Conservation (phyloP, 1,140 invertebrate species). For the Trichoplusia ni region DNA sequence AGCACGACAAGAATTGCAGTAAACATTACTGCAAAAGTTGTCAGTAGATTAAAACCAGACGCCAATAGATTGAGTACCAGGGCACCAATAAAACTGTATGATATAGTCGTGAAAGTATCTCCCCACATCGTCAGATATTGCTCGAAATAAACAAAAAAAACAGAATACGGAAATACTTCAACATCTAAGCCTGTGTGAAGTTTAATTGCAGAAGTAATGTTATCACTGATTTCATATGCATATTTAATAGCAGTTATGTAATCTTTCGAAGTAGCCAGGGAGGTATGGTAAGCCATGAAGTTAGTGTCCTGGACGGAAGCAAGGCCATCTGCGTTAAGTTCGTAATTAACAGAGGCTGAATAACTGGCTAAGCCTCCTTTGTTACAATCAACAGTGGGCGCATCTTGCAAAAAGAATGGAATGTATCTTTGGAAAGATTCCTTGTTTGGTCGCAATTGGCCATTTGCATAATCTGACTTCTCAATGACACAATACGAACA, state of each 20-base stretch:
- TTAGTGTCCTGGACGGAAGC: conserved; percentile 85
- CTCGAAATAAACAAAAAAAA: conserved; percentile 97
- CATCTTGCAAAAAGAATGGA: conserved; percentile 90
- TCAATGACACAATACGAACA: conserved; percentile 71
- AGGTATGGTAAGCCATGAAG: conserved; percentile 95
- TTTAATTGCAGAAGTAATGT: conserved; percentile 88
- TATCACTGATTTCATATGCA: conserved; percentile 87
- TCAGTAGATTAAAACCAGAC: conserved; percentile 91
- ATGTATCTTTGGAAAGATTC: conserved; percentile 89
- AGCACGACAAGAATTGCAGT: conserved; percentile 91
- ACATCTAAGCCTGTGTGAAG: conserved; percentile 76
- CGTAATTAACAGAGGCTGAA: conserved; percentile 84
- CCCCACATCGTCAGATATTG: conserved; percentile 95
- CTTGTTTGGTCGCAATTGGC: conserved; percentile 71
- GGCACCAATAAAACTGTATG: conserved; percentile 88
- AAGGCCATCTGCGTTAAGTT: conserved; percentile 81
- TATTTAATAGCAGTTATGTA: conserved; percentile 90
- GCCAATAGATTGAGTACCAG: conserved; percentile 91
- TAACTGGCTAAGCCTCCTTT: conserved; percentile 90
- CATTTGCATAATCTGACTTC: conserved; percentile 68
- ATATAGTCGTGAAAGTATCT: conserved; percentile 90
- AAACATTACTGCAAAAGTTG: conserved; percentile 88
- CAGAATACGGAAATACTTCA: conserved; percentile 93
- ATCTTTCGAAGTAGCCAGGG: conserved; percentile 89
- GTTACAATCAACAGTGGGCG: conserved; percentile 89